Conservation (phyloP, 2,797 vertebrate species). For the Epinephelus malabaricus region DNA sequence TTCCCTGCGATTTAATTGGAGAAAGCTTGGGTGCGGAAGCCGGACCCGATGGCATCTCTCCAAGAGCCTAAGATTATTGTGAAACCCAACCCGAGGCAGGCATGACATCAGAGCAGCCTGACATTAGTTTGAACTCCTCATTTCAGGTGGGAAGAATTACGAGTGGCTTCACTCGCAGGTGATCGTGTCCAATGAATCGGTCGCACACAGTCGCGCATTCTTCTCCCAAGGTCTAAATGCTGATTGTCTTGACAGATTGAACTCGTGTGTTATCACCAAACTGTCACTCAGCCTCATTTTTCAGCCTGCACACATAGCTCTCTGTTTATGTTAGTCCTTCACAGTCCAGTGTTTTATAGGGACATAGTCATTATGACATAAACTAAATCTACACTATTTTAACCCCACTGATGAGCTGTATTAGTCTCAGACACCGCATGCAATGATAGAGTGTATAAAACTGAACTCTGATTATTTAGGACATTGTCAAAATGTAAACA, state of each 20-base stretch:
- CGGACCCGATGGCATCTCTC: constrained; percentile 69
- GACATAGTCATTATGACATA: constrained; percentile 60
- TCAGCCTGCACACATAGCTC: constrained; percentile 61
- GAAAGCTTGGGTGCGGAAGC: constrained; percentile 73
- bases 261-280: constrained; percentile 77
- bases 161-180: constrained; percentile 79
- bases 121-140: constrained; percentile 80
- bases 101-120: constrained; percentile 85
- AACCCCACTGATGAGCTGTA: constrained; percentile 62
- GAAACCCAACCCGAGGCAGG: constrained; percentile 80
- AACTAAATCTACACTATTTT: constrained; percentile 58
- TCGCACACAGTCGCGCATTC: constrained; percentile 76
- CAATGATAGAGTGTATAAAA: not conserved
- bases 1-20: constrained; percentile 75
- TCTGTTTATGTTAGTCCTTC: constrained; percentile 79
- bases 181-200: constrained; percentile 82
- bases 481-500: constrained; percentile 44
- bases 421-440: constrained; percentile 36
- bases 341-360: constrained; percentile 69
- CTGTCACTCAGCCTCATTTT: constrained; percentile 76
- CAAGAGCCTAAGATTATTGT: constrained; percentile 82
- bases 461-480: constrained; percentile 20
- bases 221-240: constrained; percentile 73
- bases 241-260: constrained; percentile 84
- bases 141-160: constrained; percentile 87